Evolutionary conservation across 2,113 vertebrate genomes (phyloP).

Genomic region (Oryzias melastigma): DNA sequence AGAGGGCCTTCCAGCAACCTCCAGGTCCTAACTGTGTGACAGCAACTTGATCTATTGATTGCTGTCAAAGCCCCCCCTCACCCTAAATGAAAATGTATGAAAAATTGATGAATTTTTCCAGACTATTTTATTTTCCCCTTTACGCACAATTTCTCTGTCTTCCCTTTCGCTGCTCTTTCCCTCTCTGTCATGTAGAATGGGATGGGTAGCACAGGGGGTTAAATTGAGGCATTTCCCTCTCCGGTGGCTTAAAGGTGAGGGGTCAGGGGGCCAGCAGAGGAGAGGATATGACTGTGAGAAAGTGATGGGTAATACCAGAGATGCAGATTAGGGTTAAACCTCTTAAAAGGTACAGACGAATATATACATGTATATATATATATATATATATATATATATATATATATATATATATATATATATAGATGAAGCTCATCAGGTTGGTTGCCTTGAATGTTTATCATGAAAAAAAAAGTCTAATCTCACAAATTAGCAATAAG

Average conservation of each 20-base stretch:
- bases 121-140: slow-evolving; percentile 79
- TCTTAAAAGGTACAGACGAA: no score
- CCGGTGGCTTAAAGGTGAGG: slow-evolving; percentile 74
- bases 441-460: no score
- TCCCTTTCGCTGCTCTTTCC: slow-evolving; percentile 12
- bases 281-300: slow-evolving; percentile 24
- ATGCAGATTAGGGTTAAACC: no score
- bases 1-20: slow-evolving; percentile 79
- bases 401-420: no score
- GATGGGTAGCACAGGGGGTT: slow-evolving; percentile 64
- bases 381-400: no score
- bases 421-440: no score
- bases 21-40: slow-evolving; percentile 92
- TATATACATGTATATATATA: no score
- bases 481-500: no score
- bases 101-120: slow-evolving; percentile 93
- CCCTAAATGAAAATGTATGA: slow-evolving; percentile 98
- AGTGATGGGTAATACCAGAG: not conserved
- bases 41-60: slow-evolving; percentile 98
- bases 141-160: slow-evolving; percentile 29
- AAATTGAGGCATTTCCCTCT: slow-evolving; percentile 77
- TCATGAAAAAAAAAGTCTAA: no score
- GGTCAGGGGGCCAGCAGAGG: slow-evolving; percentile 68
- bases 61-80: slow-evolving; percentile 84
- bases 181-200: slow-evolving; percentile 15